Evolutionary conservation across 2,888 invertebrate genomes (phyloP), one percentile per base, ranked within the genome.

Genomic region (Zootermopsis nevadensis): DNA sequence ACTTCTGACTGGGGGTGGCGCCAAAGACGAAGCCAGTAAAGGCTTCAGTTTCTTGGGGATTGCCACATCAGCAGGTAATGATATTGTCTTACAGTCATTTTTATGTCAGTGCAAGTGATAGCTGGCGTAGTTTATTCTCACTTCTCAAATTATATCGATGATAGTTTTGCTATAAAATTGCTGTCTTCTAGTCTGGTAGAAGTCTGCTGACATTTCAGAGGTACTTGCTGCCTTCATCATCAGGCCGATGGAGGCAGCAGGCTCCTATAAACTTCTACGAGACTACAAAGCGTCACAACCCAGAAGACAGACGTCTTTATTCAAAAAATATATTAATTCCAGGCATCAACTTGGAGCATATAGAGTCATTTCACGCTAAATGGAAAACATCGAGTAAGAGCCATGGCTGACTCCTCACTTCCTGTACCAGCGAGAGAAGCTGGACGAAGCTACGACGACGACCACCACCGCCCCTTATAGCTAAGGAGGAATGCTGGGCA

Each of bases 361-460:
- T 97, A 86, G 94, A 93, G 86, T 93, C 94, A 86, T 98, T 97
- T 91, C 95, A 95, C 90, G 91, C 93, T 77, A 96, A 96, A 90
- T 97, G 97, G 95, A 96, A 96, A 89, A 94, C 94, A 86, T 92
- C 93, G 38, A 91, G 92, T 84, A 93, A 93, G 87, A 93, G 92
- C 87, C 93, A 93, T 86, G 93, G 93, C 89, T 93, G 93, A 93
- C 27, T 38, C n/a, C 79, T 77, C 33, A 24, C 77, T 48, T 77
- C 42, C 31, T 31, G 35, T 89, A 74, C 69, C 76, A 53, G 31
- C 6, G 74, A 66, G 67, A 30, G 82, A 79, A 48, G 30, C 12
- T 48, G 76, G 76, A 82, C 22, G 27, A 35, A 82, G 53, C 66
- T 72, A 8, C 19, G 55, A 77, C 12, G 35, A 79, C 30, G 79